Evolutionary conservation across 2,797 vertebrate genomes (phyloP).

Genomic region (Gadopsis marmoratus): DNA sequence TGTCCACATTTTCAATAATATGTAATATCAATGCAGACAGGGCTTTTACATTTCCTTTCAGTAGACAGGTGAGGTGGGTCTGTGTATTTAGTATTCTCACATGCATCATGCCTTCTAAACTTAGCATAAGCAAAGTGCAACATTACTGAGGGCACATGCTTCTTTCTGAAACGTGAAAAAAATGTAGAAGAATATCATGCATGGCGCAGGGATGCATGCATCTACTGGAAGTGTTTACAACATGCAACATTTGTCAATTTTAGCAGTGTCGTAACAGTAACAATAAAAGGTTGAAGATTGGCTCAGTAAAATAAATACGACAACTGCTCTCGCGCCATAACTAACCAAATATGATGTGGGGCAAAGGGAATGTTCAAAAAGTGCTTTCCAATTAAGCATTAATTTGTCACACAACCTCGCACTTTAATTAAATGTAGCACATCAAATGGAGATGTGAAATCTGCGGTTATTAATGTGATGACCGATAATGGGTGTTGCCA

Average conservation of each 20-base stretch:
- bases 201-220: neutral
- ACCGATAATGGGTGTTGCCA: slow-evolving; percentile 84
- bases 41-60: slow-evolving; percentile 45
- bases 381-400: slow-evolving; percentile 84
- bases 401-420: slow-evolving; percentile 83
- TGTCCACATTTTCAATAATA: slow-evolving; percentile 48
- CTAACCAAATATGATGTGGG: slow-evolving; percentile 58
- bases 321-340: slow-evolving; percentile 59
- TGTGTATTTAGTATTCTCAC: slow-evolving; percentile 18
- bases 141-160: slow-evolving; percentile 16
- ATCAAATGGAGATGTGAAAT: slow-evolving; percentile 83
- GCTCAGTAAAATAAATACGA: slow-evolving; percentile 20
- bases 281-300: slow-evolving; percentile 22
- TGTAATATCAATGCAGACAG: slow-evolving; percentile 46
- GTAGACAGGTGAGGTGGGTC: slow-evolving; percentile 38
- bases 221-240: slow-evolving; percentile 1
- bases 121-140: slow-evolving; percentile 16
- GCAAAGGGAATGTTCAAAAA: slow-evolving; percentile 75
- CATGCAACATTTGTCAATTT: neutral
- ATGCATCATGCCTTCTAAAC: slow-evolving; percentile 21
- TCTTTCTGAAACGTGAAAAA: slow-evolving; percentile 7
- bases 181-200: neutral
- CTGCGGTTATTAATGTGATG: slow-evolving; percentile 86
- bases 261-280: neutral
- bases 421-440: slow-evolving; percentile 88